Base-by-base conservation (phyloP, 2,797 vertebrate species). In the Microhierax caerulescens region DNA sequence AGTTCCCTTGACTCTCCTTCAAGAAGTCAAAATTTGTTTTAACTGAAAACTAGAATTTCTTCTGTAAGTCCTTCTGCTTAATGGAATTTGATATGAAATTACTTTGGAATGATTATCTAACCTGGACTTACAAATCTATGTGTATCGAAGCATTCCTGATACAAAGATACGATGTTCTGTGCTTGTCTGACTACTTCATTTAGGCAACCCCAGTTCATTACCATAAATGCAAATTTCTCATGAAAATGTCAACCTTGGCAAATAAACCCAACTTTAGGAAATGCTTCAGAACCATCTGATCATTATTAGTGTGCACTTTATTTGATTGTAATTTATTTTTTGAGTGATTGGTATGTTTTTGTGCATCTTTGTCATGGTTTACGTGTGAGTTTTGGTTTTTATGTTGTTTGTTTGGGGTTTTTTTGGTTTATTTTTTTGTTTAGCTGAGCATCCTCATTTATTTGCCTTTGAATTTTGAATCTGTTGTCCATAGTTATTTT, bases 361-460 rank as follows among this genome's bases (percentile, higher is more conserved):
- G 27, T 51, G 13, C 22, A 24, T 43, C 14, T 54, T 67, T 90
- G 19, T 57, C 11, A 37, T 54, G 21, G 22, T 54, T 54, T 14
- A 11, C 39, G 7, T 60, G 34, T 43, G 10, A 9, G 4, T 10
- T 28, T 76, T 32, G 17, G 2, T 13, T 45, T 45, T 51, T 10
- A 8, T 9, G 34, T 34, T 37, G 4, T 5, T 18, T 27, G 5
- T 5, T 16, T 45, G 37, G 51, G 12, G 10, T n/a, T n/a, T n/a
- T n/a, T n/a, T n/a, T n/a, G n/a, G n/a, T n/a, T n/a, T n/a, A n/a
- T 9, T 43, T 34, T 37, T 4, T 10, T 13, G 5, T 5, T 6
- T 9, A 48, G 7, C 23, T 50, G 4, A 34, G 10, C 24, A 45
- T 56, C 27, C 10, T 68, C 9, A 19, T 69, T 69, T 69, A 37